A percentile compares a stretch with the other conserved stretches of the same genome.
Evolutionary conservation across 1,140 invertebrate genomes (phyloP).

Genomic region (Ostrea edulis): DNA sequence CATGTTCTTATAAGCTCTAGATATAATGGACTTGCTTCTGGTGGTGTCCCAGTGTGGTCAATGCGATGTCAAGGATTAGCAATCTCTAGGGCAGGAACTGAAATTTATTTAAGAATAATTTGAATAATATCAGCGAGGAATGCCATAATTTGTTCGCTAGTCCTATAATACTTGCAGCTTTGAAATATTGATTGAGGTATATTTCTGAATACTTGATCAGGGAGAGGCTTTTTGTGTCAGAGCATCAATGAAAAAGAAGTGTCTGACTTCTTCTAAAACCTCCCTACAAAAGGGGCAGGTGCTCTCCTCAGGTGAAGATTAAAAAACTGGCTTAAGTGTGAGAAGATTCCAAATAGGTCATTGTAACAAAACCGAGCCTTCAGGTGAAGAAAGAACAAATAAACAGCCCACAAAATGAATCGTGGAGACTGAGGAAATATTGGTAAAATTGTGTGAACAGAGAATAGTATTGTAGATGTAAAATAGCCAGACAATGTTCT

Average conservation of each 20-base stretch:
- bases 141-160: not conserved
- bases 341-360: conserved; percentile 31
- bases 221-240: conserved; percentile 1
- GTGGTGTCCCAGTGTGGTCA: conserved; percentile 11
- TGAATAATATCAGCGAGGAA: not conserved
- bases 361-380: conserved; percentile 14
- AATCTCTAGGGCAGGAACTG: not conserved
- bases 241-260: conserved; percentile 25
- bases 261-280: not conserved
- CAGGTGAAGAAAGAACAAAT: conserved; percentile 5
- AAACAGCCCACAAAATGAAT: not conserved
- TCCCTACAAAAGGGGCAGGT: conserved; percentile 21
- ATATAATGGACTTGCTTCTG: not conserved
- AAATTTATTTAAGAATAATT: not conserved
- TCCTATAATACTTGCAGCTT: not conserved
- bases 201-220: not conserved
- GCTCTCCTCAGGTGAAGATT: conserved; percentile 31
- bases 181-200: conserved; percentile 16
- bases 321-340: not conserved
- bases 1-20: not conserved
- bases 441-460: not conserved
- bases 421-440: not conserved
- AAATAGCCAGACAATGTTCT: not conserved
- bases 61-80: not conserved
- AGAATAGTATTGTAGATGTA: not conserved